Base-by-base conservation (phyloP, 2,888 invertebrate species). In the Platycheirus albimanus region DNA sequence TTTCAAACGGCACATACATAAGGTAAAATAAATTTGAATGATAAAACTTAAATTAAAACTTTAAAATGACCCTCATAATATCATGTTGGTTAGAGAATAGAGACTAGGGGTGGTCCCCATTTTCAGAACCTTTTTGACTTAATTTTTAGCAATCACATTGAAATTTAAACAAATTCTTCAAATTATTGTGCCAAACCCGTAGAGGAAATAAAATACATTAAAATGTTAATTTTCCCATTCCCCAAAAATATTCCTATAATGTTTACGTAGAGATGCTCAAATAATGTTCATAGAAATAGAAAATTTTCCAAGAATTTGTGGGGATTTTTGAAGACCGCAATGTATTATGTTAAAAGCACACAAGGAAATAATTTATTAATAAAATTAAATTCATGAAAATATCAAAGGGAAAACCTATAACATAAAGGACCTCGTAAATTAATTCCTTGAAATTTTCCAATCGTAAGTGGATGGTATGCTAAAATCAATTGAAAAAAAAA, bases 331-430 rank as follows among this genome's bases (percentile, higher is more conserved):
- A 3, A 54, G 19, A 54, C 36, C 54, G 20, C 36, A 36, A 19
- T 20, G 36, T 54, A 36, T 36, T 20, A 54, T 20, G 19, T 38
- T 20, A n/a, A 13, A 36, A 54, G 5, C 1, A 13, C 6, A 30
- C 13, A 36, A 36, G 19, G 19, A 54, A 54, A 54, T 54, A 54
- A 54, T 24, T n/a, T n/a, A 24, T 52, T 36, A 36, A 13, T 20
- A 36, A 33, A 36, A 36, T 54, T 36, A 54, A 36, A 36, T 54
- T 36, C 54, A 54, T 54, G 20, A 54, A 54, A n/a, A n/a, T n/a
- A n/a, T n/a, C n/a, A n/a, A n/a, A n/a, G n/a, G n/a, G n/a, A n/a
- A n/a, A n/a, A n/a, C n/a, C n/a, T 24, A 24, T 24, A 24, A 24
- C 24, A 24, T n/a, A n/a, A n/a, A n/a, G n/a, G n/a, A n/a, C n/a